These are phyloP conservation scores for Nephrotoma flavescens DNA, from an alignment of 2,888 invertebrate species.

Conservation along the genomic window DNA sequence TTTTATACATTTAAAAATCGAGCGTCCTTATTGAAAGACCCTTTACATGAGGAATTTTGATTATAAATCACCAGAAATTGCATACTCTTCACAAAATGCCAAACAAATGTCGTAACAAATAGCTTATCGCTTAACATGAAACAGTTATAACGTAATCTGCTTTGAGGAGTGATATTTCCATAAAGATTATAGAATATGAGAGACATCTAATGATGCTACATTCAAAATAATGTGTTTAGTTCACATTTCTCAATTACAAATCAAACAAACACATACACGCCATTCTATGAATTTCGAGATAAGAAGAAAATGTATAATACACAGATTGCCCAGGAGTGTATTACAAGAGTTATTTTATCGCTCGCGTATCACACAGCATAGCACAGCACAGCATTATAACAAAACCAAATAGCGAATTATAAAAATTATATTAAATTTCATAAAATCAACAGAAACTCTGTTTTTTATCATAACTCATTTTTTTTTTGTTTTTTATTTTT, in stretches of 20 bases:
- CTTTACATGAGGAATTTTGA: too few relatives aligned
- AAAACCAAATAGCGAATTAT: not conserved
- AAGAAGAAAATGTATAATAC: not conserved
- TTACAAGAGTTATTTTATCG: not conserved
- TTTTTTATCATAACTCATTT: not conserved
- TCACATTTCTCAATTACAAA: not conserved
- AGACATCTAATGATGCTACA: not conserved
- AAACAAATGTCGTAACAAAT: not conserved
- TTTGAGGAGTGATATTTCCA: not conserved
- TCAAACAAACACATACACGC: not conserved
- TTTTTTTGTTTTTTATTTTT: not conserved
- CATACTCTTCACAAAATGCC: too few relatives aligned
- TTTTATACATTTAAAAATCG: too few relatives aligned
- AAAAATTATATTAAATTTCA: not conserved
- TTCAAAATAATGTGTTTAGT: not conserved
- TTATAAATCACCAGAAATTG: too few relatives aligned
- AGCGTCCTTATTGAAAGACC: too few relatives aligned
- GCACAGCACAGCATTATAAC: not conserved
- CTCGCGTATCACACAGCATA: not conserved
- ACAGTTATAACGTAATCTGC: not conserved
- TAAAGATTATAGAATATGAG: not conserved
- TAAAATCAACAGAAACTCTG: not conserved
- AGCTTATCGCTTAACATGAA: not conserved
- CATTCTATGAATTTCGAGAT: not conserved
- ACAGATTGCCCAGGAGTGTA: not conserved